A percentile compares a stretch with the other conserved stretches of the same genome.
These are phyloP conservation scores for Yponomeuta malinellus DNA, from an alignment of 2,888 invertebrate species.

Conservation along the genomic window DNA sequence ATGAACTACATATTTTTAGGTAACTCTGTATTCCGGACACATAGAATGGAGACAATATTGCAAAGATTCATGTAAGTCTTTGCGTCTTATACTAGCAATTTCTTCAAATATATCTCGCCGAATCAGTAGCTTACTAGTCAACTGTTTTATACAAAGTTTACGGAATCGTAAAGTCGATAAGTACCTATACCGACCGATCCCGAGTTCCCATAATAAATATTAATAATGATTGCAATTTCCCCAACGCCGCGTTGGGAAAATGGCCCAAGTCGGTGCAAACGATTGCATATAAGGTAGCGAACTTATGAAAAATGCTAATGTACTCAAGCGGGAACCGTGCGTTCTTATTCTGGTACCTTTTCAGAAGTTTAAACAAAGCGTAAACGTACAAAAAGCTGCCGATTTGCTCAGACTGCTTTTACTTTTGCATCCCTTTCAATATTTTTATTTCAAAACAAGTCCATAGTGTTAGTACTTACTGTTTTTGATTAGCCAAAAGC, in stretches of 20 bases:
- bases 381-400: not conserved
- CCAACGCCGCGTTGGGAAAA: not conserved
- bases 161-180: conserved; percentile 19
- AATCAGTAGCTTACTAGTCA: too few species aligned
- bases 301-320: conserved; percentile 38
- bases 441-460: too few species aligned
- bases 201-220: not conserved
- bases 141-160: not conserved
- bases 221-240: conserved; percentile 3
- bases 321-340: conserved; percentile 18
- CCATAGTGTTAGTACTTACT: too few species aligned
- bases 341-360: not conserved
- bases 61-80: too few species aligned
- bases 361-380: not conserved
- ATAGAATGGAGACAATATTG: too few species aligned
- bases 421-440: too few species aligned
- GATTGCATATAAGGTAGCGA: conserved; percentile 14
- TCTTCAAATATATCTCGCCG: too few species aligned
- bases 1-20: too few species aligned
- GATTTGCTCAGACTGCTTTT: too few species aligned
- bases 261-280: not conserved
- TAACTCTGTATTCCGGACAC: too few species aligned
- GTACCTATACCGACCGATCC: not conserved
- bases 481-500: too few species aligned
- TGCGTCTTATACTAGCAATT: too few species aligned